A percentile compares a stretch with the other conserved stretches of the same genome.
These are phyloP conservation scores for Motacilla tschutschensis DNA, from an alignment of 2,113 vertebrate species.

Conservation along the genomic window DNA sequence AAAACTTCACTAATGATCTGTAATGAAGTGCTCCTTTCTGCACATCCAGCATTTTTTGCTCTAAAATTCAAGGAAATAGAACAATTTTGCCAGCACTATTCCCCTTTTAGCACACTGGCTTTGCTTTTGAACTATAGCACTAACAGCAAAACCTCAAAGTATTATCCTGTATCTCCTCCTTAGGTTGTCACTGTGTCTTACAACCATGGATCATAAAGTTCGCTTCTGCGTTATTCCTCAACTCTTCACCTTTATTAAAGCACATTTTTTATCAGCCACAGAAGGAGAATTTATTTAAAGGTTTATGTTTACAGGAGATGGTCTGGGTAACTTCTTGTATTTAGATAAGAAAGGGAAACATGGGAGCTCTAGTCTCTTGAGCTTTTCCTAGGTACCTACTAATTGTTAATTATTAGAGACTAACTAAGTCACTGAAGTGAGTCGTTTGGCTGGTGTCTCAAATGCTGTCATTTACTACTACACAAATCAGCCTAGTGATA, in stretches of 20 bases:
- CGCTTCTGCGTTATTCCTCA: not conserved
- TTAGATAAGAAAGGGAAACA: conserved; percentile 64
- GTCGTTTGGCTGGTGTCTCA: conserved; percentile 83
- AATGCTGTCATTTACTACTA: conserved; percentile 88
- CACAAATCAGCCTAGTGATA: conserved; percentile 88
- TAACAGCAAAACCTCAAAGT: not conserved
- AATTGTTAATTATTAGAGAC: conserved; percentile 90
- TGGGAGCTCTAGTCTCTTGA: conserved; percentile 64
- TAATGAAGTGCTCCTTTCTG: conserved; percentile 71
- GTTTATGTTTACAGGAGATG: not conserved
- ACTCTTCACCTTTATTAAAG: conserved; percentile 16
- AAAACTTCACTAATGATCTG: conserved; percentile 69
- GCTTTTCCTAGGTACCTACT: conserved; percentile 75
- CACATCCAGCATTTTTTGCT: conserved; percentile 67
- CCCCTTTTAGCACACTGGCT: conserved; percentile 47
- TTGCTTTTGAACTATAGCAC: conserved; percentile 53
- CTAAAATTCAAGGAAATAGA: conserved; percentile 66
- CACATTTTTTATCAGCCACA: not conserved
- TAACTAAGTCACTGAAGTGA: conserved; percentile 85
- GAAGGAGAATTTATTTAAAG: conserved; percentile 34
- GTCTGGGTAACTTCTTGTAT: conserved; percentile 49
- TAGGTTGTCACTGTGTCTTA: not conserved
- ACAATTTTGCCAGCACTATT: conserved; percentile 50
- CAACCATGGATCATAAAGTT: not conserved
- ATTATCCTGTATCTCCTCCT: not conserved